Base-by-base conservation (phyloP, 2,888 invertebrate species). In the Ramazzottius varieornatus region DNA sequence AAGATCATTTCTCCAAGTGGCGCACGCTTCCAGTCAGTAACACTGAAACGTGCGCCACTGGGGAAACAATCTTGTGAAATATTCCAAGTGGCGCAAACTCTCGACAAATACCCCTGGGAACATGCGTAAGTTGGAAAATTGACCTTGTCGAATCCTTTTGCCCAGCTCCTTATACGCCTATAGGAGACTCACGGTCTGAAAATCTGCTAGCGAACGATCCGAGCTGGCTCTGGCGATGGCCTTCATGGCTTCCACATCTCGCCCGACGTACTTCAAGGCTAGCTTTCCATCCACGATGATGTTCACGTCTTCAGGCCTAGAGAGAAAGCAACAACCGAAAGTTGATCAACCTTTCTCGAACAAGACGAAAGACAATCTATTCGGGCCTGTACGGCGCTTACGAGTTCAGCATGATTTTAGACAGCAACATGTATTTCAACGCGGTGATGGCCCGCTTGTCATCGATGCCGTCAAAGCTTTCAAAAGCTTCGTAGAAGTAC, bases 401-500 rank as follows among this genome's bases (percentile, higher is more conserved):
- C 80, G 70, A 68, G 71, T 88, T 91, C 66, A 96, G 79, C 93
- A 98, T 96, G 67, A 98, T 96, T 81, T 99, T 98, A 68, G 92
- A 91, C 70, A 99, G 77, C 72, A 98, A 82, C 98, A 99, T 99
- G 78, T 99, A 99, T 76, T 99, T 99, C 29, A 99, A 80, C n/a
- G 92, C 89, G 32, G 86, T 87, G 33, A 96, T 78, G 1, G 98
- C 96, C 76, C 88, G 91, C 1, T 83, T 83, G 72, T 84, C 86
- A 68, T 92, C 91, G 1, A 92, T 87, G 70, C 91, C 92, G 77
- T 94, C 94, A 76, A 90, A 94, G 70, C 94, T 92, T 80, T 98
- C 98, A 77, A 96, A 98, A 20, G 94, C 94, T 80, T 98, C 98
- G 77, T 96, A 98, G 76, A 98, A 98, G 75, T 98, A 98, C 66